These are phyloP conservation scores for Syngnathus scovelli DNA, from an alignment of 2,113 vertebrate genomes.

Conservation along the genomic window DNA sequence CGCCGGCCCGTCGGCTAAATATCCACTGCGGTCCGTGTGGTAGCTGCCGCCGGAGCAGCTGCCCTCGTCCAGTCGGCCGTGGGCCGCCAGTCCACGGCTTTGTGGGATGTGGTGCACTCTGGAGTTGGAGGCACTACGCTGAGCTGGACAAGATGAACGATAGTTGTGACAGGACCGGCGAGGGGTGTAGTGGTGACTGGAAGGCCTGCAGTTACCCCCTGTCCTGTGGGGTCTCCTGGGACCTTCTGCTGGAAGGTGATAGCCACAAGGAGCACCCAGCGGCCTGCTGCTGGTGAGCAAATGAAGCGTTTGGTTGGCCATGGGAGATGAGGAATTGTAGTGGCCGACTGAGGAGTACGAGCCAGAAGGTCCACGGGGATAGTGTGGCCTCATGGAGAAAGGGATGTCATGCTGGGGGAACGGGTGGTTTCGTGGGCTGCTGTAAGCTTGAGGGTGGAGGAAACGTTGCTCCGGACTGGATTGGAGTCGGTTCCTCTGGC, in stretches of 20 bases:
- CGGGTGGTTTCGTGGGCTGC: constrained; percentile 76
- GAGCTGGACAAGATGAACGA: constrained; percentile 61
- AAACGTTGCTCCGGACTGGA: constrained; percentile 75
- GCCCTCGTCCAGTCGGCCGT: constrained; percentile 76
- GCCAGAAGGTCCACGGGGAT: constrained; percentile 67
- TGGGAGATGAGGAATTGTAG: constrained; percentile 74
- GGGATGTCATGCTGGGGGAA: constrained; percentile 70
- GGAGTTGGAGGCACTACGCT: constrained; percentile 55
- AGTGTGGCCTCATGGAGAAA: constrained; percentile 72
- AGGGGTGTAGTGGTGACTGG: constrained; percentile 53
- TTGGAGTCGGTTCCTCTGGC: constrained; percentile 61
- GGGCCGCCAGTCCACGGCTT: constrained; percentile 39
- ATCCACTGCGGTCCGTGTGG: constrained; percentile 87
- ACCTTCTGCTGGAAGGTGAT: constrained; percentile 54
- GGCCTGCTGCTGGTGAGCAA: constrained; percentile 75
- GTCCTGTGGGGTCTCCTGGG: constrained; percentile 65
- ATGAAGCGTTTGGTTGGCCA: constrained; percentile 72
- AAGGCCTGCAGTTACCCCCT: constrained; percentile 54
- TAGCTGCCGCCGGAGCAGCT: constrained; percentile 89
- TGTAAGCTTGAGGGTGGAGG: constrained; percentile 80
- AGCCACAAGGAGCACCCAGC: constrained; percentile 61
- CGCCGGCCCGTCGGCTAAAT: constrained; percentile 87
- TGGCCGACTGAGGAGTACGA: constrained; percentile 70
- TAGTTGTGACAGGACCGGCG: constrained; percentile 70
- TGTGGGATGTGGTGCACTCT: constrained; percentile 64